A percentile compares a stretch with the other conserved stretches of the same genome.
Conservation (phyloP, 2,797 vertebrate genomes). For the Aldrovandia affinis region DNA sequence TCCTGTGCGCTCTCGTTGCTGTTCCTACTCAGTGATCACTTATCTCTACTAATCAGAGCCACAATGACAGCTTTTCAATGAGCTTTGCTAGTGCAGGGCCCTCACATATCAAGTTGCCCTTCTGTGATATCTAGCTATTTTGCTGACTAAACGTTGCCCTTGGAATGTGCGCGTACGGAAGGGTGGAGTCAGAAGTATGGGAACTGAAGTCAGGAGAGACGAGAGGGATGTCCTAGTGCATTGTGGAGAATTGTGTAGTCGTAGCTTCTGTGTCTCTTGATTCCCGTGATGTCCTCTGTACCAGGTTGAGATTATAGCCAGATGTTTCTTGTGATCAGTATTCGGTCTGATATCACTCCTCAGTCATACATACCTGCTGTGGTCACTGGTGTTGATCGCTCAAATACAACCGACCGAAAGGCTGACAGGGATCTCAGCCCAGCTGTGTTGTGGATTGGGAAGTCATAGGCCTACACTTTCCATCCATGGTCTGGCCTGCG, state of each 20-base stretch:
- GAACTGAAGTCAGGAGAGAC: slow-evolving; percentile 21
- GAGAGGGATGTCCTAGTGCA: neutral
- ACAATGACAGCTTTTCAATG: slow-evolving; percentile 31
- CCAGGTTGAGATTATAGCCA: slow-evolving; percentile 34
- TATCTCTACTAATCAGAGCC: slow-evolving; percentile 6
- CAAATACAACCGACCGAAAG: neutral
- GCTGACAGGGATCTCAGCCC: neutral
- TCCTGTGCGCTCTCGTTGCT: neutral
- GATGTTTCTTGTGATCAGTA: slow-evolving; percentile 48
- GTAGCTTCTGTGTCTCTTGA: neutral
- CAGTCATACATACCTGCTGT: neutral
- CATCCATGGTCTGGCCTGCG: neutral
- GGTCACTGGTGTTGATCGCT: neutral
- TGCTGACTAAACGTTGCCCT: slow-evolving; percentile 24
- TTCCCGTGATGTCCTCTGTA: neutral
- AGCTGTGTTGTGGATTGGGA: neutral
- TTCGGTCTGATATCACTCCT: slow-evolving; percentile 40
- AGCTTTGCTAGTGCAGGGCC: neutral
- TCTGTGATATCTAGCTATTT: slow-evolving; percentile 23
- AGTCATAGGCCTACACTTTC: neutral
- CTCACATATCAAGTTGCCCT: slow-evolving; percentile 39
- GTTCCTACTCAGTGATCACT: slow-evolving; percentile 5
- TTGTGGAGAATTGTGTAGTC: slow-evolving; percentile 8
- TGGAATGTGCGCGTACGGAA: neutral
- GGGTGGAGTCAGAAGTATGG: neutral